phyloP scores from a whole-genome alignment of 1,140 invertebrate genomes.

The Leptonema lineaticorne region DNA sequence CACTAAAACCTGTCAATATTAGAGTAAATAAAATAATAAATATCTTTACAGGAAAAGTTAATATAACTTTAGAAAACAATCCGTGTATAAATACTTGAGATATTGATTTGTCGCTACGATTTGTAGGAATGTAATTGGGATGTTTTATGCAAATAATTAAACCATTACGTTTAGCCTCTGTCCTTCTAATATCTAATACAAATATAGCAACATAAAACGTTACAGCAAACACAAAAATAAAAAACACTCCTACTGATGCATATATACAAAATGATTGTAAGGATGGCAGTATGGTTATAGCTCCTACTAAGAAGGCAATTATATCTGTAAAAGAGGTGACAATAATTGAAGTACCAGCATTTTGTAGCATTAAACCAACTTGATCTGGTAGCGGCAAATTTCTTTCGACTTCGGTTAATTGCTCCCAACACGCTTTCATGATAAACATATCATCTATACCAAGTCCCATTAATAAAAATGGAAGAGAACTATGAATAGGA shows the following conservation, averaged over 20 bases:
- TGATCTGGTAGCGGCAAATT: conserved; percentile 59
- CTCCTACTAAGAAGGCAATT: conserved; percentile 72
- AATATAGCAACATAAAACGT: conserved; percentile 80
- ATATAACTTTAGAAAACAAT: conserved; percentile 62
- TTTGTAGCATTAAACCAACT: conserved; percentile 69
- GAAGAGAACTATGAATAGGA: conserved; percentile 78
- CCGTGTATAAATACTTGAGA: conserved; percentile 57
- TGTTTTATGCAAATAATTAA: conserved; percentile 68
- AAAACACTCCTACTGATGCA: conserved; percentile 68
- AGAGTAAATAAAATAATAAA: conserved; percentile 62
- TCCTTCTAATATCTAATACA: conserved; percentile 67
- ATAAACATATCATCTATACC: conserved; percentile 83
- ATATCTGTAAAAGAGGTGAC: conserved; percentile 83
- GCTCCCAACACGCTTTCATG: conserved; percentile 73
- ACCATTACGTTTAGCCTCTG: conserved; percentile 65
- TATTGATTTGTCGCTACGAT: conserved; percentile 47
- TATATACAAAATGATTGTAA: conserved; percentile 76
- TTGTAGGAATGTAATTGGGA: conserved; percentile 47
- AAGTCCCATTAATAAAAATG: conserved; percentile 78
- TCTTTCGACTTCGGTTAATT: conserved; percentile 55
- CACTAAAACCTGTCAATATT: conserved; percentile 59
- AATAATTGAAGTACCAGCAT: conserved; percentile 79
- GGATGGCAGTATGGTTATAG: conserved; percentile 71
- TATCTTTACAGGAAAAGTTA: conserved; percentile 63
- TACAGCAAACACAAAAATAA: conserved; percentile 73